Percentiles rank a stretch among this genome's conserved stretches.
These are phyloP conservation scores for Lasius platythorax DNA, from an alignment of 2,888 invertebrate genomes.

Conservation along the genomic window DNA sequence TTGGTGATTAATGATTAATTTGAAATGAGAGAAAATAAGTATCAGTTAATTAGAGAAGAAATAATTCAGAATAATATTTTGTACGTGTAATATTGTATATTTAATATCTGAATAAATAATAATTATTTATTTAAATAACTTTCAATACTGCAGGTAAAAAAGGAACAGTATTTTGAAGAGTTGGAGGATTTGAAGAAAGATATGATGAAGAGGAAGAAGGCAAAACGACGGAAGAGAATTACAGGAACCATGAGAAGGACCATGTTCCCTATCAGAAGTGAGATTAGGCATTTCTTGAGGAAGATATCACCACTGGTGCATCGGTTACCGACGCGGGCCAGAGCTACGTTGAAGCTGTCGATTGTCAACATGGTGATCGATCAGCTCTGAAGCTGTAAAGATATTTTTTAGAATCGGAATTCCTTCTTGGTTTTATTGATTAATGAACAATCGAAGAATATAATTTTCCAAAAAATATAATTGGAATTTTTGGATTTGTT, in stretches of 20 bases:
- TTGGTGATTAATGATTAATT: too few relatives aligned
- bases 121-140: slow-evolving; percentile 15
- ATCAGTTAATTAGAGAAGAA: background rate
- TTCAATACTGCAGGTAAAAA: slow-evolving; percentile 53
- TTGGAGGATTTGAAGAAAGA: slow-evolving; percentile 56
- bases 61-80: background rate
- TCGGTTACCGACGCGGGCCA: slow-evolving; percentile 81
- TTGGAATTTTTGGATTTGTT: slow-evolving; percentile 32
- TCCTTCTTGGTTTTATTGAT: background rate
- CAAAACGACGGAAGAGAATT: slow-evolving; percentile 62
- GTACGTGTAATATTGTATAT: background rate
- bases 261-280: slow-evolving; percentile 82
- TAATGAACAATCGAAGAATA: background rate
- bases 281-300: slow-evolving; percentile 80
- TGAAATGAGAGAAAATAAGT: background rate
- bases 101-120: background rate
- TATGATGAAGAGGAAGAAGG: slow-evolving; percentile 50
- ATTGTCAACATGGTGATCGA: slow-evolving; percentile 85
- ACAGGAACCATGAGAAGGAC: slow-evolving; percentile 79
- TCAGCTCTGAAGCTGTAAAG: slow-evolving; percentile 77
- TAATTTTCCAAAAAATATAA: background rate
- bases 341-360: slow-evolving; percentile 82
- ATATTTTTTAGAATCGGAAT: background rate
- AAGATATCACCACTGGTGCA: slow-evolving; percentile 83
- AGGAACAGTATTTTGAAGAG: slow-evolving; percentile 69